Evolutionary conservation across 2,888 invertebrate genomes (phyloP).

Genomic region (Encarsia formosa): DNA sequence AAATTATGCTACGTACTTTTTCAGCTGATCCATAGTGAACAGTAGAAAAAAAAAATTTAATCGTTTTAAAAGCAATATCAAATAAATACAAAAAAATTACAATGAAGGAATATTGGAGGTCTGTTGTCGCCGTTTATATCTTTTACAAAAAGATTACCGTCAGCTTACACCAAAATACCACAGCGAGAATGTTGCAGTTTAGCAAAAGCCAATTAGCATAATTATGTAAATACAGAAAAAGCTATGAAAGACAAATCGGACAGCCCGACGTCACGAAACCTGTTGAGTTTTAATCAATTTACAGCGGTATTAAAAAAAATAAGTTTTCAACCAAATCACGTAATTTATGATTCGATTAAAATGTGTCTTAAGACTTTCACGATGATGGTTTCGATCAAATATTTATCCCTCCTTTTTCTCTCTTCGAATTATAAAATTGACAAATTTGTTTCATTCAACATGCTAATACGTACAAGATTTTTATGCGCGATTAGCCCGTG

Average conservation of each 20-base stretch:
- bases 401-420: constrained; percentile 7
- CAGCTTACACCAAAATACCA: background rate
- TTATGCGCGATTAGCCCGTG: constrained; percentile 8
- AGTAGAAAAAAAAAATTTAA: too few relatives aligned
- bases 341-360: constrained; percentile 2
- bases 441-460: background rate
- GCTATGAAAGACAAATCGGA: constrained; percentile 2
- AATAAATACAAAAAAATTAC: constrained; percentile 21
- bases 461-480: background rate
- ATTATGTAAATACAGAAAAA: constrained; percentile 9
- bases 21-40: too few relatives aligned
- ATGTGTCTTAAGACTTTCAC: background rate
- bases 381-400: constrained; percentile 5
- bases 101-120: background rate
- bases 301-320: background rate
- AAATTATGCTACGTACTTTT: too few relatives aligned
- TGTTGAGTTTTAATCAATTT: background rate
- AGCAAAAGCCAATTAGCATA: background rate
- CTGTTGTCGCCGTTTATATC: background rate
- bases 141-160: constrained; percentile 1
- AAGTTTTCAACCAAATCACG: background rate
- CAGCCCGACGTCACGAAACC: background rate
- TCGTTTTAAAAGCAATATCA: too few relatives aligned
- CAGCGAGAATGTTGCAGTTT: background rate
- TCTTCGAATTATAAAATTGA: constrained; percentile 1